phyloP scores from a whole-genome alignment of 1,140 invertebrate species.

The Musca vetustissima region DNA sequence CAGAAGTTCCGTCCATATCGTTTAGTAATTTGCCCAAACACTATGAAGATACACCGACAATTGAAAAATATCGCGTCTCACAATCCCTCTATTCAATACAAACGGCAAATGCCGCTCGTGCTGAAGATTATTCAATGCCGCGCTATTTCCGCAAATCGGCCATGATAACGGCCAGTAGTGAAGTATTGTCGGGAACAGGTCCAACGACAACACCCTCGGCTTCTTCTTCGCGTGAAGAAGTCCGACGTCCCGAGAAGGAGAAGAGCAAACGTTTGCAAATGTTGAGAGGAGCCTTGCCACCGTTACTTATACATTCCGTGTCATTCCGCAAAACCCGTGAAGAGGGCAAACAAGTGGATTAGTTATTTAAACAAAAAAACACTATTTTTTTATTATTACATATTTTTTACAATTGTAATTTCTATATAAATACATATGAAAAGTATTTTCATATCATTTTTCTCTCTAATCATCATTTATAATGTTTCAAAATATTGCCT shows the following conservation, averaged over 20 bases:
- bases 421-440: too few species aligned
- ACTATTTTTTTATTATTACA: too few species aligned
- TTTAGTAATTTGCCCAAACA: conserved; percentile 52
- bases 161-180: conserved; percentile 47
- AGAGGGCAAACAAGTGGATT: conserved; percentile 47
- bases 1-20: conserved; percentile 54
- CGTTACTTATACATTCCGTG: conserved; percentile 50
- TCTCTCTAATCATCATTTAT: too few species aligned
- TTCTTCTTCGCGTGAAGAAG: conserved; percentile 39
- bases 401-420: too few species aligned
- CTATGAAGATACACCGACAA: conserved; percentile 54
- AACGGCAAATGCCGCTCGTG: conserved; percentile 45
- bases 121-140: conserved; percentile 53
- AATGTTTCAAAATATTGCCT: too few species aligned
- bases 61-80: conserved; percentile 54
- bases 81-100: conserved; percentile 53
- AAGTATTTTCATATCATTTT: too few species aligned
- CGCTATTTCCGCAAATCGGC: conserved; percentile 50
- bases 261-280: conserved; percentile 52
- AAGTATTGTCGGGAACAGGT: conserved; percentile 39
- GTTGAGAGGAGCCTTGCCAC: conserved; percentile 49
- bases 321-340: conserved; percentile 52
- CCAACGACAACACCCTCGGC: conserved; percentile 38
- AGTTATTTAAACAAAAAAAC: conserved; percentile 13
- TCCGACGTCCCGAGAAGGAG: conserved; percentile 42